Percentiles rank a stretch among this genome's conserved stretches.
Evolutionary conservation across 2,888 invertebrate genomes (phyloP).

Genomic region (Hirudinaria manillensis): DNA sequence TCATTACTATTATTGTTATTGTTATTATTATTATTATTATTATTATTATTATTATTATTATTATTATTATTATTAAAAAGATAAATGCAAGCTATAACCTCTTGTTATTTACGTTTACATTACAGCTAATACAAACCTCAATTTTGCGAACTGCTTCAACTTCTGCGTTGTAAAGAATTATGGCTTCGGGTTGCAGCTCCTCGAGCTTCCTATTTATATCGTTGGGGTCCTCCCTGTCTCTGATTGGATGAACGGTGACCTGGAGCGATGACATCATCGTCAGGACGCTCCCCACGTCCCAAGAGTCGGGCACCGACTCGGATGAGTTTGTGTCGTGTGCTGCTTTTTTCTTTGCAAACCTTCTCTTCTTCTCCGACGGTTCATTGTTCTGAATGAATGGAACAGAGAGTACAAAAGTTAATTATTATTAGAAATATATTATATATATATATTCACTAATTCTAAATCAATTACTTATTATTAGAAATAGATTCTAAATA

Average conservation of each 20-base stretch:
- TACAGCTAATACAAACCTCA: conserved; percentile 65
- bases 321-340: not conserved
- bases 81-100: too few relatives aligned
- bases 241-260: conserved; percentile 49
- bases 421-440: too few relatives aligned
- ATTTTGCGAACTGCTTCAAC: conserved; percentile 80
- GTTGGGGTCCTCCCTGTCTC: conserved; percentile 56
- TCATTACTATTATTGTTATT: not conserved
- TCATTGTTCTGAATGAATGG: too few relatives aligned
- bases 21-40: not conserved
- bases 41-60: not conserved
- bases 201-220: conserved; percentile 68
- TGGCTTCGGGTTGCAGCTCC: conserved; percentile 67
- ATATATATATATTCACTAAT: too few relatives aligned
- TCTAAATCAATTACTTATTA: too few relatives aligned
- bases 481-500: too few relatives aligned
- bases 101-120: too few relatives aligned
- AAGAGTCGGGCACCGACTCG: not conserved
- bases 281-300: not conserved
- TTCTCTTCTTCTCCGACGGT: not conserved
- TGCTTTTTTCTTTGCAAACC: not conserved
- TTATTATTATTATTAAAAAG: too few relatives aligned
- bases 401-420: not conserved
- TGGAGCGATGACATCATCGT: not conserved
- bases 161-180: conserved; percentile 83